Base-by-base conservation (phyloP, 2,797 vertebrate genomes). In the Dendrocincla tyrannina region DNA sequence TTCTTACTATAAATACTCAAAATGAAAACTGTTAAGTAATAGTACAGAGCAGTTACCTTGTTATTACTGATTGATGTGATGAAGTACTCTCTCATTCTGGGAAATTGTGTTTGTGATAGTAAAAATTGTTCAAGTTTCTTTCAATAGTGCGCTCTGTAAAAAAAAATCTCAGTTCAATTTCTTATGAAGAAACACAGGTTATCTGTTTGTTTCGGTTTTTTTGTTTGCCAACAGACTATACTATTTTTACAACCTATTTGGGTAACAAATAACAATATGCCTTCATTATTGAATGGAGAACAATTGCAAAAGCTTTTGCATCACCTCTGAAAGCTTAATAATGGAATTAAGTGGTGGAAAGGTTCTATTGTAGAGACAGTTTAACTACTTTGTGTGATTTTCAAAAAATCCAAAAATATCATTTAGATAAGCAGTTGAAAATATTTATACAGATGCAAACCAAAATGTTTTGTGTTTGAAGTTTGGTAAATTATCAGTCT, bases 1-100 rank as follows among this genome's bases (percentile, higher is more conserved):
- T 97, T 96, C 85, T 95, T 73, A 75, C 83, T 68, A 75, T 80
- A 91, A 97, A 95, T 92, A 60, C 70, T 97, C 84, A 92, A 95
- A 97, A 94, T 91, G 52, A 96, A 97, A 97, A 82, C 49, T 20
- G 11, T 80, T 85, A 91, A 91, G 80, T 91, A 93, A 93, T 64
- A 85, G 32, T 70, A 67, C 62, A 82, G 50, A 88, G 52, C 68
- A 77, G 52, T 64, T 92, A 68, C 20, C 18, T 58, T 35, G n/a
- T 68, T 94, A 85, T 72, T 78, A 75, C 75, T 80, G 72, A 67
- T 82, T 91, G 92, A 88, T 78, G 44, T 1, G 3, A 79, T 66
- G 41, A 91, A 88, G 49, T 83, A 56, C 2, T 3, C 47, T 72
- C 19, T 87, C 62, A 79, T 64, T 19, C 22, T 62, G 53, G 46